These are phyloP conservation scores for Ctenodactylus gundi DNA, from an alignment of 2,113 vertebrate genomes.

Conservation along the genomic window DNA sequence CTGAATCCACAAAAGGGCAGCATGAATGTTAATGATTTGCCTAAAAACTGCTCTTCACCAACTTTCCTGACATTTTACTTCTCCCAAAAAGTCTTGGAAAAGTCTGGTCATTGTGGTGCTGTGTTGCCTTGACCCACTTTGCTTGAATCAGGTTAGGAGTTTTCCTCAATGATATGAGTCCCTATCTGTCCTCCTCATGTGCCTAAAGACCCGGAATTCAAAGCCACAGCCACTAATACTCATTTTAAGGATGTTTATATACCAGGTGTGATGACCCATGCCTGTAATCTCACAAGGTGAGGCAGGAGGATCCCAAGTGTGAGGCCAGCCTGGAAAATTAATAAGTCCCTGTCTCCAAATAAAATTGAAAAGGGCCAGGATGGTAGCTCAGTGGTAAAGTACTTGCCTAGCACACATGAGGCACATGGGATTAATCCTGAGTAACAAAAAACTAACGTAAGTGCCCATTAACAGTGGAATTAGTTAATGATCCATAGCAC, in stretches of 20 bases:
- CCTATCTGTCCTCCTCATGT: not conserved
- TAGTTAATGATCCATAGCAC: fast-evolving
- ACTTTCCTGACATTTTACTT: not conserved
- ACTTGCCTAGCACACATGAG: not conserved
- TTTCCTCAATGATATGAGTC: not conserved
- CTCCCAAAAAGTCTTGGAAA: not conserved
- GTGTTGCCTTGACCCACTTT: not conserved
- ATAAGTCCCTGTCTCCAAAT: not conserved
- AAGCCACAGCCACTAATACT: not conserved
- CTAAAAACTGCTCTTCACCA: not conserved
- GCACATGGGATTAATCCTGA: not conserved
- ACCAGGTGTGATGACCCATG: not conserved
- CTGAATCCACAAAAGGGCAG: not conserved
- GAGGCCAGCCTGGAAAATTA: not conserved
- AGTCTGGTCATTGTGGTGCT: not conserved
- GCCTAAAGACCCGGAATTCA: not conserved
- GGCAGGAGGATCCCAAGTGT: not conserved
- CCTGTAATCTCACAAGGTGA: not conserved
- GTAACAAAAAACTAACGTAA: not conserved
- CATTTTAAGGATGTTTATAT: not conserved
- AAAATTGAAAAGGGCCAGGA: not conserved
- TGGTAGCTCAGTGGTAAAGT: not conserved
- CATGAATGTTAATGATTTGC: not conserved
- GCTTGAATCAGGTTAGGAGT: not conserved
- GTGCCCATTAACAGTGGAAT: no score